Percentiles rank a stretch among this genome's conserved stretches.
Conservation (phyloP, 2,113 vertebrate species). For the Cariama cristata region DNA sequence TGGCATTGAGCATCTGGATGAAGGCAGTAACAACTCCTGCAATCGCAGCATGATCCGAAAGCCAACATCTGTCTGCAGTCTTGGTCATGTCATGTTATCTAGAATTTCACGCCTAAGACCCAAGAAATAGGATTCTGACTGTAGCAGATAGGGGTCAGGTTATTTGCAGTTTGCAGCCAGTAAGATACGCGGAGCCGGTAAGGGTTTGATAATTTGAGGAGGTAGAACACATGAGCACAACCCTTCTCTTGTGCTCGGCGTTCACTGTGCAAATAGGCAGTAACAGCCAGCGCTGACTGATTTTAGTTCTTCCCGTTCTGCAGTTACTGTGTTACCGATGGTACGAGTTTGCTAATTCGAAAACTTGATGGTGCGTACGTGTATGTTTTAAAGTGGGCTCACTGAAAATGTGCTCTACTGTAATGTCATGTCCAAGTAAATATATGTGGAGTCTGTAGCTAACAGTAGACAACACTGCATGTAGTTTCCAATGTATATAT, state of each 20-base stretch:
- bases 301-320: background rate
- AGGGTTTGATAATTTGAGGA: background rate
- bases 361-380: fast-evolving
- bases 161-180: background rate
- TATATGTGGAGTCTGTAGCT: background rate
- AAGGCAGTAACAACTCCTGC: background rate
- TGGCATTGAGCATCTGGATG: background rate
- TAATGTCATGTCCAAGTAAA: fast-evolving
- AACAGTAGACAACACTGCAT: background rate
- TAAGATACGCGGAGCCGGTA: background rate
- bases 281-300: background rate
- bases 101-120: background rate
- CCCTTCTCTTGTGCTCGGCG: fast-evolving
- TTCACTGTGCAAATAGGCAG: background rate
- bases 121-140: slow-evolving; percentile 1
- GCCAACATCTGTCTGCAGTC: background rate
- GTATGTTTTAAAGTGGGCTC: background rate
- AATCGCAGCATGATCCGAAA: fast-evolving
- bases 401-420: background rate
- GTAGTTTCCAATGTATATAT: background rate
- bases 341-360: background rate
- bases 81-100: background rate
- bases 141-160: background rate
- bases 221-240: background rate
- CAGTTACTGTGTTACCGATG: background rate